A percentile compares a stretch with the other conserved stretches of the same genome.
phyloP scores from a whole-genome alignment of 35 echinoderm and acorn worm genomes.

The Stichopus chloronotus region DNA sequence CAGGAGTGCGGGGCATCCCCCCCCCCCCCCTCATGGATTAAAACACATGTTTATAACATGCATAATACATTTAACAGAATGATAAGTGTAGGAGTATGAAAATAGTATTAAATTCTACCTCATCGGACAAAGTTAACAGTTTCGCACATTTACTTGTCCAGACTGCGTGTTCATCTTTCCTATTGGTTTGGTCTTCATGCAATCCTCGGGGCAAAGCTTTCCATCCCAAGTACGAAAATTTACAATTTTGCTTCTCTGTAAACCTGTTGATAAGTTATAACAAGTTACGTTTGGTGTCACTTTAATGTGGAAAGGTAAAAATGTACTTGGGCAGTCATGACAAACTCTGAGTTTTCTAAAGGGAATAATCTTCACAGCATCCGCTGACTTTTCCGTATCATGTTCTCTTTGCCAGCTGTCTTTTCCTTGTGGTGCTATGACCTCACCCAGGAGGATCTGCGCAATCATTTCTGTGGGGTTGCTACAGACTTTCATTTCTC shows the following conservation, averaged over 20 bases:
- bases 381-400: not conserved
- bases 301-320: conserved; percentile 4
- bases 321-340: not conserved
- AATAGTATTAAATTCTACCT: too few relatives aligned
- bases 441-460: not conserved
- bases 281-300: conserved; percentile 1
- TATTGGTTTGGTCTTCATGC: conserved; percentile 34
- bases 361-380: not conserved
- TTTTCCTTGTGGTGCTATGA: conserved; percentile 3
- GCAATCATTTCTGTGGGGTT: not conserved
- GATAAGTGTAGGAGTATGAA: too few relatives aligned
- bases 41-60: too few relatives aligned
- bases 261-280: not conserved
- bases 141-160: conserved; percentile 1
- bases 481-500: not conserved
- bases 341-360: not conserved
- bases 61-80: too few relatives aligned
- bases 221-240: not conserved
- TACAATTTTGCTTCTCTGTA: not conserved
- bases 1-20: too few relatives aligned
- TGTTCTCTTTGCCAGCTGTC: not conserved
- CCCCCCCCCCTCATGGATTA: too few relatives aligned
- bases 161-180: not conserved
- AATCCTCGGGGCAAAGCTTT: not conserved
- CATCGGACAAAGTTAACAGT: not conserved